Evolutionary conservation across 2,797 vertebrate species (phyloP).

Genomic region (Sebastes cheni): DNA sequence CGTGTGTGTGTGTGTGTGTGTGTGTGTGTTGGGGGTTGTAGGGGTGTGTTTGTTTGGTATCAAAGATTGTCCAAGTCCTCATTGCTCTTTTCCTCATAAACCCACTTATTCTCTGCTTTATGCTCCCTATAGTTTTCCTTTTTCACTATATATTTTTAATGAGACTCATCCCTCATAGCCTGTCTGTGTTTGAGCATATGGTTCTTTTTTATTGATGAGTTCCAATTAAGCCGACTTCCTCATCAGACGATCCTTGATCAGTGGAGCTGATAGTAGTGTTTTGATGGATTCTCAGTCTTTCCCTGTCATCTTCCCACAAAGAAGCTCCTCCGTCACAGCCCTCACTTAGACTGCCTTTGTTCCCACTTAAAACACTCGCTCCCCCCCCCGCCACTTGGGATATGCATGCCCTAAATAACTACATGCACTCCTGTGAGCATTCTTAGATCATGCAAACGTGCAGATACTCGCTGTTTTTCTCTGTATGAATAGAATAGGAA

Average conservation of each 20-base stretch:
- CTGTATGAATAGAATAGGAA: conserved; percentile 20
- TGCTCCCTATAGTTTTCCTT: background rate
- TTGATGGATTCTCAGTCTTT: conserved; percentile 56
- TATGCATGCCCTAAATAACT: conserved; percentile 57
- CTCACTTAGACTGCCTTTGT: conserved; percentile 56
- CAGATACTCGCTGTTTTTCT: conserved; percentile 1
- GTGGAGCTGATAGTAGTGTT: conserved; percentile 58
- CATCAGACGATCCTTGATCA: conserved; percentile 63
- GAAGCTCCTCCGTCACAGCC: conserved; percentile 38
- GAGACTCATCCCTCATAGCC: conserved; percentile 57
- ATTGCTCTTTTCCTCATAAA: conserved; percentile 20
- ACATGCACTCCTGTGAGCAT: background rate
- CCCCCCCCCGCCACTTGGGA: conserved; percentile 36
- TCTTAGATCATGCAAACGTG: conserved; percentile 40
- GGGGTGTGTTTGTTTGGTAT: background rate
- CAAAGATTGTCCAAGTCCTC: background rate
- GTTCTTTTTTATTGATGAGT: conserved; percentile 61
- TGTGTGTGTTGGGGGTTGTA: background rate
- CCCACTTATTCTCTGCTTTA: conserved; percentile 16
- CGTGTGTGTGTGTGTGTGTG: conserved; percentile 15
- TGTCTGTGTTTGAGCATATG: conserved; percentile 47
- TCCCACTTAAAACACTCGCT: conserved; percentile 42
- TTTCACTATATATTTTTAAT: conserved; percentile 53
- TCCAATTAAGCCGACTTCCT: conserved; percentile 67
- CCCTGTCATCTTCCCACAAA: conserved; percentile 53